Conservation (phyloP, 2,888 invertebrate species). For the Cataglyphis altisquamis region DNA sequence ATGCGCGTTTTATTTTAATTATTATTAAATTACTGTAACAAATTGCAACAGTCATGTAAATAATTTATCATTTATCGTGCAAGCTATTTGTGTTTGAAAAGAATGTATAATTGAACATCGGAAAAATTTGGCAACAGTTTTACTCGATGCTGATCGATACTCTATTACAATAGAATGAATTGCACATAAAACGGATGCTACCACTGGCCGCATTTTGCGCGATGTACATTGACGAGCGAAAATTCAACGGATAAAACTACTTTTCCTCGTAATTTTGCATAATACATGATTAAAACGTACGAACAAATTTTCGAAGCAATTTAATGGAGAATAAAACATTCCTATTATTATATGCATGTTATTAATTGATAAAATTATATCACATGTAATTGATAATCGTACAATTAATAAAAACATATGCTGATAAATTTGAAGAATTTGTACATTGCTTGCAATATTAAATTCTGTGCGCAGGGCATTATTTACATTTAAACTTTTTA, state of each 20-base stretch:
- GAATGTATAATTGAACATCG: conserved; percentile 8
- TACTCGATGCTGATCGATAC: conserved; percentile 19
- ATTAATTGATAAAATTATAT: conserved; percentile 17
- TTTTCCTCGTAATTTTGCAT: conserved; percentile 40
- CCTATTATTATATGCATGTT: not conserved
- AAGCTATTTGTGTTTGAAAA: not conserved
- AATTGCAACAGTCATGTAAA: not conserved
- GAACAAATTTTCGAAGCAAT: conserved; percentile 35
- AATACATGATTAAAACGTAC: conserved; percentile 49
- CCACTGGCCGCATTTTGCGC: conserved; percentile 20
- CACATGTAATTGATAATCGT: not conserved
- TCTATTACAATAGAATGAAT: conserved; percentile 32
- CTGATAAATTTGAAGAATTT: conserved; percentile 30
- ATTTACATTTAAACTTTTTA: conserved; percentile 25
- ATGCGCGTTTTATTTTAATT: not conserved
- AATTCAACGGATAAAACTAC: conserved; percentile 30
- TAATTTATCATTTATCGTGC: conserved; percentile 1
- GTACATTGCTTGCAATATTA: not conserved
- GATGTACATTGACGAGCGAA: conserved; percentile 29
- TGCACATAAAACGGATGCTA: conserved; percentile 39
- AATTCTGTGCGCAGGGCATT: not conserved
- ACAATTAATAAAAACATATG: conserved; percentile 29
- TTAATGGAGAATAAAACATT: conserved; percentile 41
- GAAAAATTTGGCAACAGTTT: conserved; percentile 35
- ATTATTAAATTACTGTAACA: conserved; percentile 6